Evolutionary conservation across 1,140 invertebrate genomes (phyloP).

Genomic region (Drosophila nikananu): DNA sequence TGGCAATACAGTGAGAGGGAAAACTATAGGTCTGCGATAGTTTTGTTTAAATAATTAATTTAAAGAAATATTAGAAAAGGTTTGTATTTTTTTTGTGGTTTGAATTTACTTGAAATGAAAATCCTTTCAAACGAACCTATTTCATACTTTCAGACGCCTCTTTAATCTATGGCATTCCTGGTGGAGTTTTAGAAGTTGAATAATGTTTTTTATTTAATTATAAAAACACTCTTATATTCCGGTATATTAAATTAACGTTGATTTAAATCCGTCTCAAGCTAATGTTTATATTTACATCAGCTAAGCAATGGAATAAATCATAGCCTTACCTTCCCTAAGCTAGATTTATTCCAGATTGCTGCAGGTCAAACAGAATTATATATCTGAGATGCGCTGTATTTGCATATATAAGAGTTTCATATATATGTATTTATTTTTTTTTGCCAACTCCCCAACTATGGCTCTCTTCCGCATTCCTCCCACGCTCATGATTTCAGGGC

Average conservation of each 20-base stretch:
- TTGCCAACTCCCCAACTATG: constrained; percentile 13
- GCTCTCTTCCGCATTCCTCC: constrained; percentile 13
- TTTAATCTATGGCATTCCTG: too few species aligned
- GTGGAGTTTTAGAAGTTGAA: background rate
- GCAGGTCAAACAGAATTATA: background rate
- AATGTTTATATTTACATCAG: background rate
- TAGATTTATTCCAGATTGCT: constrained; percentile 8
- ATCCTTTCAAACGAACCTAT: too few species aligned
- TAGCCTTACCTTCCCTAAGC: background rate
- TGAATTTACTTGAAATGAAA: too few species aligned
- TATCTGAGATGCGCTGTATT: constrained; percentile 26
- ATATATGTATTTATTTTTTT: constrained; percentile 21
- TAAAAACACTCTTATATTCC: background rate
- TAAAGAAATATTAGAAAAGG: background rate
- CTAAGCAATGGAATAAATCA: constrained; percentile 8
- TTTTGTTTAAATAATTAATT: background rate
- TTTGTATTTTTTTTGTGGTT: too few species aligned
- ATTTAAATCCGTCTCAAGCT: constrained; percentile 2
- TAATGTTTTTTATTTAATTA: too few species aligned
- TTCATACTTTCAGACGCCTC: too few species aligned
- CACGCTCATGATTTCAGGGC: constrained; percentile 19
- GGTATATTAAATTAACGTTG: background rate
- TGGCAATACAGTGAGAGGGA: background rate
- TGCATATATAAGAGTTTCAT: constrained; percentile 24
- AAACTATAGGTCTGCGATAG: background rate